These are phyloP conservation scores for Notolabrus celidotus DNA, from an alignment of 2,797 vertebrate species.

Conservation along the genomic window DNA sequence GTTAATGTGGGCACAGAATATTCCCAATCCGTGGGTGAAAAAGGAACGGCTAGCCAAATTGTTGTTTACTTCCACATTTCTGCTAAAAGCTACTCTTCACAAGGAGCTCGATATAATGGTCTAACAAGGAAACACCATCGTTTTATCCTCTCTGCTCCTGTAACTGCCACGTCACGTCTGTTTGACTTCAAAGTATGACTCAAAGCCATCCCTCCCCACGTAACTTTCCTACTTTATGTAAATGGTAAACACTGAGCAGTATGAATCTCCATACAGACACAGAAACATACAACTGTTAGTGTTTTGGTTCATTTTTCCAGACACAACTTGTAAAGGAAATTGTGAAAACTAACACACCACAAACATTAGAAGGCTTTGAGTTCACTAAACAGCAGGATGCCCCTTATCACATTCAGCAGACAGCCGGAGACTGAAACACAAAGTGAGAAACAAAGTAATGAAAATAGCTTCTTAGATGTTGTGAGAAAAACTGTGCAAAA, in stretches of 20 bases:
- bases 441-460: conserved; percentile 14
- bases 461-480: conserved; percentile 50
- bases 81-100: conserved; percentile 45
- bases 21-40: conserved; percentile 40
- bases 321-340: conserved; percentile 14
- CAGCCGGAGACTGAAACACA: conserved; percentile 27
- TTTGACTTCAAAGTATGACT: conserved; percentile 47
- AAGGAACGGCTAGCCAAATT: conserved; percentile 42
- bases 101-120: conserved; percentile 23
- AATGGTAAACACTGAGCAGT: conserved; percentile 10
- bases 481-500: conserved; percentile 18
- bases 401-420: conserved; percentile 56
- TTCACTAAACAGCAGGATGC: conserved; percentile 52
- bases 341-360: not conserved
- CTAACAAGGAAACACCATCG: conserved; percentile 27
- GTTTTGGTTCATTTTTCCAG: conserved; percentile 1
- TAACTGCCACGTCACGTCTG: conserved; percentile 16
- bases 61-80: conserved; percentile 65
- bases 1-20: conserved; percentile 48
- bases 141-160: conserved; percentile 35
- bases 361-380: conserved; percentile 19
- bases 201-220: conserved; percentile 6
- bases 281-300: not conserved
- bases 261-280: not conserved
- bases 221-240: conserved; percentile 3